Conservation (phyloP, 2,797 vertebrate genomes). For the Galagoides demidoff region DNA sequence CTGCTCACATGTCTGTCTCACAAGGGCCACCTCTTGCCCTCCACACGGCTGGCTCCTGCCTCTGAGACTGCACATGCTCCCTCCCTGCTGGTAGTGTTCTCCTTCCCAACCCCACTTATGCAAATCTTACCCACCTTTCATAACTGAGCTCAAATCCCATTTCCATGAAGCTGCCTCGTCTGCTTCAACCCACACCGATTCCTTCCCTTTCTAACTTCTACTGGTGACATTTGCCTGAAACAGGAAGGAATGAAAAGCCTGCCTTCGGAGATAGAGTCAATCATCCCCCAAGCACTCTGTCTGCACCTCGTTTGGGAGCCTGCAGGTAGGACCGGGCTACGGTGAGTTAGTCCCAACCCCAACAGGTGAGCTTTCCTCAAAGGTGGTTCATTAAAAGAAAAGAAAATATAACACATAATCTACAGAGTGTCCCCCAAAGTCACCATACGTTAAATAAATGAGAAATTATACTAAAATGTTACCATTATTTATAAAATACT, state of each 20-base stretch:
- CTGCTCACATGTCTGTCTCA: not conserved
- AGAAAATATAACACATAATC: not conserved
- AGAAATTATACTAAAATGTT: too few relatives aligned
- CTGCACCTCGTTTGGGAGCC: not conserved
- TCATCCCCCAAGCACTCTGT: not conserved
- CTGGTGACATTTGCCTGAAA: not conserved
- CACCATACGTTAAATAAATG: too few relatives aligned
- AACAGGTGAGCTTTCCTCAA: conserved; percentile 9
- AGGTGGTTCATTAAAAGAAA: not conserved
- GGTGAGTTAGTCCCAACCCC: not conserved
- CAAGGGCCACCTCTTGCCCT: not conserved
- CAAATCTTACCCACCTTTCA: conserved; percentile 2
- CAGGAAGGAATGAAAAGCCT: not conserved
- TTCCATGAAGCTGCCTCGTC: not conserved
- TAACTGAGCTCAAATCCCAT: not conserved
- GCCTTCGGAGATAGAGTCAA: not conserved
- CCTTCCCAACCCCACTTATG: not conserved
- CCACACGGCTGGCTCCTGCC: not conserved
- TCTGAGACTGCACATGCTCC: not conserved
- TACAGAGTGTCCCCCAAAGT: not conserved
- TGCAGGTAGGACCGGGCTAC: not conserved
- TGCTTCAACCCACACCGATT: not conserved
- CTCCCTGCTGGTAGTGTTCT: not conserved
- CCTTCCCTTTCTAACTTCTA: not conserved
- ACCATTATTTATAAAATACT: too few relatives aligned